These are phyloP conservation scores for Mechanitis messenoides DNA, from an alignment of 2,888 invertebrate species.

Conservation along the genomic window DNA sequence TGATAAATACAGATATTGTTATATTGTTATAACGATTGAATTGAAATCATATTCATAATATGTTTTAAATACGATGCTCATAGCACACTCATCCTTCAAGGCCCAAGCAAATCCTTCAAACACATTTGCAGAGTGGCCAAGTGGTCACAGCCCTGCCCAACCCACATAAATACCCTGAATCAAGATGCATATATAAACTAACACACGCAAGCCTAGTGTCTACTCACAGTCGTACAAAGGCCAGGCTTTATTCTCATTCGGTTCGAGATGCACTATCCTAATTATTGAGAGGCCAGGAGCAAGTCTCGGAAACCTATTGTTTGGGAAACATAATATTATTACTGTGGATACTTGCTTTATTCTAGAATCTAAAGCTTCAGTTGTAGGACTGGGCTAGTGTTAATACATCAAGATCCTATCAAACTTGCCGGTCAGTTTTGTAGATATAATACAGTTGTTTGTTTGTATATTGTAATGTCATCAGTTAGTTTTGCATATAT, in stretches of 20 bases:
- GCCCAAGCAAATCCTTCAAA: background rate
- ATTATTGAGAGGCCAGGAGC: constrained; percentile 66
- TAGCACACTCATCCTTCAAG: background rate
- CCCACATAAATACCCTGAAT: constrained; percentile 52
- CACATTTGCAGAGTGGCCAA: constrained; percentile 2
- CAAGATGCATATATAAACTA: constrained; percentile 51
- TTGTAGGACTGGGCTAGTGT: constrained; percentile 7
- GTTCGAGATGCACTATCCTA: constrained; percentile 81
- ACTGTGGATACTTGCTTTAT: constrained; percentile 34
- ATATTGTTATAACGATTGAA: no score
- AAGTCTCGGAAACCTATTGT: constrained; percentile 51
- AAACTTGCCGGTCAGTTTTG: background rate
- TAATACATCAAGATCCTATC: constrained; percentile 6
- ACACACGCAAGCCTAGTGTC: constrained; percentile 41
- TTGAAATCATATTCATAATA: no score
- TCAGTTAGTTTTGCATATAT: background rate
- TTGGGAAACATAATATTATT: constrained; percentile 43
- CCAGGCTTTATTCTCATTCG: constrained; percentile 72
- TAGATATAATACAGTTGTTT: background rate
- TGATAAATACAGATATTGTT: no score
- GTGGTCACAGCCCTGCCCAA: constrained; percentile 32
- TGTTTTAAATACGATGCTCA: no score
- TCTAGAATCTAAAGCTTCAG: constrained; percentile 23
- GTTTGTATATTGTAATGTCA: background rate
- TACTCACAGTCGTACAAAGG: constrained; percentile 54